Percentiles rank a stretch among this genome's conserved stretches.
phyloP scores from a whole-genome alignment of 2,888 invertebrate genomes.

The Smittia aterrima region DNA sequence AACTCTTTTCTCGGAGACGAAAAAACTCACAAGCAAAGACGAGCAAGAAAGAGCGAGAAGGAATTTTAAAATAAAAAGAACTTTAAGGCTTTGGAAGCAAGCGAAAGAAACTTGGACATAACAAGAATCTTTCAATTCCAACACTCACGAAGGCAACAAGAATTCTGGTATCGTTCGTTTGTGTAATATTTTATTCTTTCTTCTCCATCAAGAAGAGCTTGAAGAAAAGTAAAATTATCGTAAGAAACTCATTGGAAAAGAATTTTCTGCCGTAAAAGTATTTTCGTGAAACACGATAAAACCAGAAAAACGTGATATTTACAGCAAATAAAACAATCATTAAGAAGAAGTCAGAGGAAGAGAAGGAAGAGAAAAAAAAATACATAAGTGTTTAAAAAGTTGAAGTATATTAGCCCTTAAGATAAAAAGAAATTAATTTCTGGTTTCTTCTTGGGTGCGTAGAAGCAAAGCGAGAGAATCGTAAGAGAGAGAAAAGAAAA shows the following conservation, averaged over 20 bases:
- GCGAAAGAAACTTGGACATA: neutral
- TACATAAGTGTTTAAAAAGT: constrained; percentile 18
- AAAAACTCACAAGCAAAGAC: neutral
- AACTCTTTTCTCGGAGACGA: neutral
- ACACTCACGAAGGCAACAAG: neutral
- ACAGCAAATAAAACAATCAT: constrained; percentile 38
- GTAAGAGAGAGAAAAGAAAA: neutral
- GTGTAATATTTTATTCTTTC: constrained; percentile 13
- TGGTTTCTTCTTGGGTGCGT: constrained; percentile 10
- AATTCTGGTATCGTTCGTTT: constrained; percentile 12
- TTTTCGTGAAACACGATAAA: constrained; percentile 18
- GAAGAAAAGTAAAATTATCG: neutral
- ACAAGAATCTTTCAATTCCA: neutral
- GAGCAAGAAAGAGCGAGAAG: neutral
- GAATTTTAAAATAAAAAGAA: constrained; percentile 6
- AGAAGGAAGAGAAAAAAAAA: constrained; percentile 14
- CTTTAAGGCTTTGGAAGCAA: neutral
- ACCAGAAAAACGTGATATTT: constrained; percentile 42
- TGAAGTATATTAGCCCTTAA: constrained; percentile 25
- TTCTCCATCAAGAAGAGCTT: neutral
- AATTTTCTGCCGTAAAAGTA: constrained; percentile 8
- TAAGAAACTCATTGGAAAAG: neutral
- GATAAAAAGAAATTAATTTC: constrained; percentile 24
- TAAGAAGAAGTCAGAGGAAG: constrained; percentile 1
- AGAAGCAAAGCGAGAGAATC: neutral